Percentiles rank a stretch among this genome's conserved stretches.
Conservation (phyloP, 2,888 invertebrate genomes). For the Kryphioiulus occultus region DNA sequence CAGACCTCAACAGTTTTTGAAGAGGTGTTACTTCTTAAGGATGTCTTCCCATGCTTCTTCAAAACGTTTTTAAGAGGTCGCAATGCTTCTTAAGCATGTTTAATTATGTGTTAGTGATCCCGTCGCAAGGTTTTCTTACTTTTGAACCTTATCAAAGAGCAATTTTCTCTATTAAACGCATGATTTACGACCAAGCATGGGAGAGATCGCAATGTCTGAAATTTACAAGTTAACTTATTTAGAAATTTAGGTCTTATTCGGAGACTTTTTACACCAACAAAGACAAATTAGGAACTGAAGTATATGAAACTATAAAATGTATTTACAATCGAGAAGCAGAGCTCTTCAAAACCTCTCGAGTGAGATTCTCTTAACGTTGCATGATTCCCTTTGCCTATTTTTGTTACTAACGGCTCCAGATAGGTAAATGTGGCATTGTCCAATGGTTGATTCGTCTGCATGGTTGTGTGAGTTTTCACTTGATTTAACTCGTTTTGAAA, state of each 20-base stretch:
- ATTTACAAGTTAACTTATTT: no score
- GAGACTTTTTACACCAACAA: neutral
- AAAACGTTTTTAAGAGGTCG: no score
- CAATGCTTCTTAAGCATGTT: neutral
- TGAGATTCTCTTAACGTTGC: neutral
- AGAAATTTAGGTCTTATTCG: neutral
- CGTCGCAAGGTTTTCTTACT: neutral
- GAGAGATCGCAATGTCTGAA: no score
- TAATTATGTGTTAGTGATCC: neutral
- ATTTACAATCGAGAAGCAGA: neutral
- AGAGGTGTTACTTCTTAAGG: no score
- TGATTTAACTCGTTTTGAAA: neutral
- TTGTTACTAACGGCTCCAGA: neutral
- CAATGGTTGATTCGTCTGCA: conserved; percentile 14
- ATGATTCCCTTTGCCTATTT: neutral
- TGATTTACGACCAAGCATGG: neutral
- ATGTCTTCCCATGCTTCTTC: no score
- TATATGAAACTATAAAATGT: neutral
- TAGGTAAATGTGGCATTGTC: neutral
- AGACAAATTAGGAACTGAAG: neutral
- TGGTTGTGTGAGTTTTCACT: neutral
- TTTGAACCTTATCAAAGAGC: neutral
- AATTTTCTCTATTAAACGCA: neutral
- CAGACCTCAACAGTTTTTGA: no score
- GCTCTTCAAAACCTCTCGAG: neutral